Conservation (phyloP, 2,113 vertebrate genomes). For the Ammospiza nelsoni region DNA sequence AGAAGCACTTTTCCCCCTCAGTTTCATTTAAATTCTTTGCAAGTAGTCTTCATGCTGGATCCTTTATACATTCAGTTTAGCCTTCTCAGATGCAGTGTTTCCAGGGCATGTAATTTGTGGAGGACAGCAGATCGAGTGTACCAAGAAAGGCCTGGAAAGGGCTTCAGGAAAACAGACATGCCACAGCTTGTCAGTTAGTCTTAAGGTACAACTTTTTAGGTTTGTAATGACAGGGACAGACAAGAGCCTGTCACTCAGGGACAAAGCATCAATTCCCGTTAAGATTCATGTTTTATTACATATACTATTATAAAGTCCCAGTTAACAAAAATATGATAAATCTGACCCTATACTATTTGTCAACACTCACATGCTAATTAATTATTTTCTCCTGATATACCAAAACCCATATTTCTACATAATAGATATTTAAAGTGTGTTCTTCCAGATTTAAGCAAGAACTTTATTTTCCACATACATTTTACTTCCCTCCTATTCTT, state of each 20-base stretch:
- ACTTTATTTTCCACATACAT: not conserved
- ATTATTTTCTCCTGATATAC: not conserved
- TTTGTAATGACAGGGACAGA: not conserved
- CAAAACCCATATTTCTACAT: not conserved
- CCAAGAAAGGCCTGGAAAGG: not conserved
- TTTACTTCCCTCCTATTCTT: not conserved
- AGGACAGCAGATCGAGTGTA: accelerated
- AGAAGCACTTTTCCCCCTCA: not conserved
- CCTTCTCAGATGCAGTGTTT: not conserved
- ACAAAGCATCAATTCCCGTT: not conserved
- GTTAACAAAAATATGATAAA: not conserved
- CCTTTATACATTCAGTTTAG: not conserved
- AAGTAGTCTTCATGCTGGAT: not conserved
- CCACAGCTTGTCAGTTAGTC: not conserved
- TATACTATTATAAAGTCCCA: not conserved
- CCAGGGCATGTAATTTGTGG: not conserved
- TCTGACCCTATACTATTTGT: not conserved
- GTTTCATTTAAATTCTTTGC: not conserved
- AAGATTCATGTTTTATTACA: not conserved
- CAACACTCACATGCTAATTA: not conserved
- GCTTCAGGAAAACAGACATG: not conserved
- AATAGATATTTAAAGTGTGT: not conserved
- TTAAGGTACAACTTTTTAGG: not conserved
- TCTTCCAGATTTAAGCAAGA: not conserved
- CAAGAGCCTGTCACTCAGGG: not conserved